These are phyloP conservation scores for Desmodus rotundus DNA, from an alignment of 2,113 vertebrate species.

Conservation along the genomic window DNA sequence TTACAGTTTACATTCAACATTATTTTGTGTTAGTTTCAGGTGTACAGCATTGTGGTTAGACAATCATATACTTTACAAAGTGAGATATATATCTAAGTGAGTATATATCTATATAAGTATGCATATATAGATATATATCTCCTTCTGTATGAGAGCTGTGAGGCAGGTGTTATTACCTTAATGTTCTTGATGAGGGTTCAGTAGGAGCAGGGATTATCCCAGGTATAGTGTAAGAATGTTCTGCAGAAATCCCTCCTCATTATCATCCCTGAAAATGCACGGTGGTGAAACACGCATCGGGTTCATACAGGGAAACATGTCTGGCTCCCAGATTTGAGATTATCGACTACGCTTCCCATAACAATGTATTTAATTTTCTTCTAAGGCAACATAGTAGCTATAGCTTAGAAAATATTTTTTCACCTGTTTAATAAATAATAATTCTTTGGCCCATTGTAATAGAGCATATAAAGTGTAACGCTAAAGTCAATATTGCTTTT, in stretches of 20 bases:
- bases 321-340: neutral
- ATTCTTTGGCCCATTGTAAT: neutral
- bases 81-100: neutral
- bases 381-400: neutral
- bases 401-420: slow-evolving; percentile 13
- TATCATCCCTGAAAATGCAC: neutral
- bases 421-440: neutral
- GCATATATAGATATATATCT: neutral
- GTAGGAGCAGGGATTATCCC: neutral
- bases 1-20: neutral
- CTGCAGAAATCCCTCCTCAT: neutral
- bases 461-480: neutral
- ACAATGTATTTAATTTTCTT: neutral
- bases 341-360: neutral
- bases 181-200: neutral
- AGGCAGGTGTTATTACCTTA: neutral
- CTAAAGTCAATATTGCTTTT: neutral
- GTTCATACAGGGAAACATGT: neutral
- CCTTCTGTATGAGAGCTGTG: neutral
- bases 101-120: too few relatives aligned
- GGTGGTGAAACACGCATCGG: neutral
- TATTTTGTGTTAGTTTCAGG: neutral
- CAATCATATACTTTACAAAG: neutral
- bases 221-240: neutral
- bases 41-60: neutral